Base-by-base conservation (phyloP, 2,113 vertebrate species). In the Siniperca chuatsi region DNA sequence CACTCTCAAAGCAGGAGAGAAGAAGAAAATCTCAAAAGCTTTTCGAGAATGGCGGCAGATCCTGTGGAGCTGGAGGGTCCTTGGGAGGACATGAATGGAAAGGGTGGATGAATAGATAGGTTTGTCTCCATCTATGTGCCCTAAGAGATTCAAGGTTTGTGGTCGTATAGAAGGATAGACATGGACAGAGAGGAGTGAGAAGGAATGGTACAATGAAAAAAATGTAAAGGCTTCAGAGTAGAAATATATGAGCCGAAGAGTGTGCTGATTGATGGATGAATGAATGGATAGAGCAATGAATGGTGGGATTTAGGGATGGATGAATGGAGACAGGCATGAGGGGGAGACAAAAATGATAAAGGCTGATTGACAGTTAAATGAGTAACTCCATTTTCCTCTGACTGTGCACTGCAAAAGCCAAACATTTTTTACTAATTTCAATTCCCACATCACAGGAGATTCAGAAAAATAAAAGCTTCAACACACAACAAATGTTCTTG, bases 21-120 rank as follows among this genome's bases (percentile, higher is more conserved):
- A 54, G 72, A 58, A 54, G 79, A 89, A 94, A 94, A 90, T 93
- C 55, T 42, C 18, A 13, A 52, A 6, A 52, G 71, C 66, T 73
- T 87, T 86, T 67, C 7, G 15, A 81, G 62, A 78, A 75, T 29
- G 70, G 75, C 33, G 7, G 2, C 52, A 64, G 64, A 68, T 70
- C 16, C 64, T 44, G 60, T 78, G 2, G 33, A 50, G 62, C 29
- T 78, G 15, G 42, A 79, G 40, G 68, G 64, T 81, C 55, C 61
- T 79, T 68, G 55, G 50, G 37, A 75, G 79, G 70, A 78, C 65
- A 40, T 37, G 61, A 65, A 66, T 52, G 37, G 54, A 70, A 46
- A 50, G 23, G 29, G 20, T 57, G 37, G 1, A 35, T 54, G 66
- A 62, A 78, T 25, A 29, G 25, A 25, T 11, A 6, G 15, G 29